These are phyloP conservation scores for Astropecten irregularis DNA, from an alignment of 53 echinoderm and acorn worm genomes.

Conservation along the genomic window DNA sequence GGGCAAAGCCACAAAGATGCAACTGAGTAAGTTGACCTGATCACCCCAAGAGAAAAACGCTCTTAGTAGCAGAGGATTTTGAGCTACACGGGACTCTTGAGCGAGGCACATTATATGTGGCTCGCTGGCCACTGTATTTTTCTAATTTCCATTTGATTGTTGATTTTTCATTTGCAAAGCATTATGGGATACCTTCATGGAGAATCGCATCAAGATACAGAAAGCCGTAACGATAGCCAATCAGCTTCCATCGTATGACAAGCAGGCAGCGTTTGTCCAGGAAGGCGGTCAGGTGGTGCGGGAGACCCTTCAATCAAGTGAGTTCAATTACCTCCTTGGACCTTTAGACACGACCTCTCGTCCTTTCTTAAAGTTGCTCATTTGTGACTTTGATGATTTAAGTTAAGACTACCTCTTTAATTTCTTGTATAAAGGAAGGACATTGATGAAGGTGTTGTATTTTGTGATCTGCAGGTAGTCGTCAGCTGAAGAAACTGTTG, in stretches of 20 bases:
- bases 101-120: too few relatives aligned
- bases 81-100: too few relatives aligned
- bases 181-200: slow-evolving; percentile 89
- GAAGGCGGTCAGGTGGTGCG: slow-evolving; percentile 43
- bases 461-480: slow-evolving; percentile 43
- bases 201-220: slow-evolving; percentile 85
- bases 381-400: too few relatives aligned
- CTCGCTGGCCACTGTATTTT: too few relatives aligned
- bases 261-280: slow-evolving; percentile 49
- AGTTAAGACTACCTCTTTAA: too few relatives aligned
- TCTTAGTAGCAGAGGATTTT: too few relatives aligned
- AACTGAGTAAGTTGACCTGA: slow-evolving; percentile 64
- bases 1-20: slow-evolving; percentile 80
- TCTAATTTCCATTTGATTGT: too few relatives aligned
- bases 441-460: too few relatives aligned
- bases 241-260: slow-evolving; percentile 78
- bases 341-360: not conserved
- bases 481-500: slow-evolving; percentile 66
- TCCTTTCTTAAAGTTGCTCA: not conserved
- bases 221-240: slow-evolving; percentile 74
- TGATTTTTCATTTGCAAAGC: too few relatives aligned
- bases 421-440: too few relatives aligned
- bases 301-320: slow-evolving; percentile 49
- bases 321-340: not conserved
- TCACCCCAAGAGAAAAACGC: too few relatives aligned